Evolutionary conservation across 2,113 vertebrate genomes (phyloP).

Genomic region (Vireo altiloquus): DNA sequence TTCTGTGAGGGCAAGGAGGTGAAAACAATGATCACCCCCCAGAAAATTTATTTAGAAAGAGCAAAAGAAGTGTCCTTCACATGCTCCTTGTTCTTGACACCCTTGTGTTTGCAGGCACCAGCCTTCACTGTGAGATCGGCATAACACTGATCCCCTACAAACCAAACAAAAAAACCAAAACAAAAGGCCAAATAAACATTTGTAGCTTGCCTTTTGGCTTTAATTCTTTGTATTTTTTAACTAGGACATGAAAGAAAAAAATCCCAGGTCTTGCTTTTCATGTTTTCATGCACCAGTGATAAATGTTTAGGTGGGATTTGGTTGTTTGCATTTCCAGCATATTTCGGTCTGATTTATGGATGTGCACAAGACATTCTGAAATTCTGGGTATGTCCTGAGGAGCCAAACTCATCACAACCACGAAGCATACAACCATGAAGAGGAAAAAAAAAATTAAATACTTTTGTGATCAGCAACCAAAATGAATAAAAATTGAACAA

Average conservation of each 20-base stretch:
- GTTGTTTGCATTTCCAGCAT: constrained; percentile 25
- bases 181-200: background rate
- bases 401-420: background rate
- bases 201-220: background rate
- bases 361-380: background rate
- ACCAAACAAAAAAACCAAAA: background rate
- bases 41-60: background rate
- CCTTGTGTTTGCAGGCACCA: background rate
- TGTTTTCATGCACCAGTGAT: background rate
- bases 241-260: background rate
- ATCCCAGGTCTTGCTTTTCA: background rate
- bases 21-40: background rate
- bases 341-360: background rate
- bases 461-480: background rate
- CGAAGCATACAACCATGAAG: background rate
- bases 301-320: background rate
- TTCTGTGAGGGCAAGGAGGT: background rate
- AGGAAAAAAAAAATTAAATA: background rate
- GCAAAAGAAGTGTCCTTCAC: accelerated
- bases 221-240: background rate
- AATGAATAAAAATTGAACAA: background rate
- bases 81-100: background rate
- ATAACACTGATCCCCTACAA: background rate
- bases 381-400: background rate
- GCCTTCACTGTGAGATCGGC: background rate